Base-by-base conservation (phyloP, 2,888 invertebrate genomes). In the Nymphalis urticae region DNA sequence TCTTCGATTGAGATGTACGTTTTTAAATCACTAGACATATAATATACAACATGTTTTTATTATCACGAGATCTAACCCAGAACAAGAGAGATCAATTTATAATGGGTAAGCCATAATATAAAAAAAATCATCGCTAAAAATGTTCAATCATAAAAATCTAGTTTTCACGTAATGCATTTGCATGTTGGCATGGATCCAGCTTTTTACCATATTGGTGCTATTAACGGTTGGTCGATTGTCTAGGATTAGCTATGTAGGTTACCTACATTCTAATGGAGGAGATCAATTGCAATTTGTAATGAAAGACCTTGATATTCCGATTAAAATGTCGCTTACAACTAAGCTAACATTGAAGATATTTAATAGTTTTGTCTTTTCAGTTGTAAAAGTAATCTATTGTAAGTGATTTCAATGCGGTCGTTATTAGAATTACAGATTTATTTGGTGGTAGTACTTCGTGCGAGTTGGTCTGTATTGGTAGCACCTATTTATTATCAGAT, bases 231-330 rank as follows among this genome's bases (percentile, higher is more conserved):
- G 36, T 53, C 60, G 62, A 68, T 63, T 68, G 63, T 69, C 54
- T 48, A 60, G 66, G 59, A 70, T 70, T 59, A 54, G 36, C 56
- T 56, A 64, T 68, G 51, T 68, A 17, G 68, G 68, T 64, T 60
- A 68, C 68, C 65, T 69, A 69, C n/a, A 69, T 50, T 69, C 63
- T 63, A 61, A 61, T 53, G 19, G 32, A 21, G 48, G n/a, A 54
- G 54, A 42, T 58, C 58, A 58, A 58, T 58, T 58, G 58, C 32
- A 58, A 58, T 58, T 58, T 58, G 58, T 58, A 58, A 58, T 58
- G n/a, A 32, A n/a, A 19, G 42, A 58, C 58, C 58, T 58, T 58
- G 58, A 32, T 56, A 56, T 24, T 58, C 9, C 50, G 8, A 50
- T 50, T 17, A 17, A 17, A n/a, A 19, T 50, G 50, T 50, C 19